phyloP scores from a whole-genome alignment of 2,797 vertebrate genomes.

The Silurus lanzhouensis region DNA sequence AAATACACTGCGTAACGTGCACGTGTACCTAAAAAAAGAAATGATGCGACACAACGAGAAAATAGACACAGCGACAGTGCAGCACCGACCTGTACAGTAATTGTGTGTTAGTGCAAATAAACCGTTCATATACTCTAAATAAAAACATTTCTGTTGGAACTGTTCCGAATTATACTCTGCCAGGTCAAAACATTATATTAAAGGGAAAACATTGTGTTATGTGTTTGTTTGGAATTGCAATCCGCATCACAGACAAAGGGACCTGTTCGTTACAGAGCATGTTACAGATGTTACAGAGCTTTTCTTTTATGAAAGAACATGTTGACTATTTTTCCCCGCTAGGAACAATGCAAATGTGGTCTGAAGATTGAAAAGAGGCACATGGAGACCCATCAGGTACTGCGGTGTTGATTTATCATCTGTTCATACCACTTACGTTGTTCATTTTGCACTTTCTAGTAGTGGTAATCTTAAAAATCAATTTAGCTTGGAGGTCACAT shows the following conservation, averaged over 20 bases:
- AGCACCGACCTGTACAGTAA: too few relatives aligned
- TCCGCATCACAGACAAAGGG: not conserved
- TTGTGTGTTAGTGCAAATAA: too few relatives aligned
- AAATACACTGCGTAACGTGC: too few relatives aligned
- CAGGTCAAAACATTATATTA: not conserved
- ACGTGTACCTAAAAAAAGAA: too few relatives aligned
- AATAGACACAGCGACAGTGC: too few relatives aligned
- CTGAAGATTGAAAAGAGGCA: conserved; percentile 85
- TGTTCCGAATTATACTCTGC: not conserved
- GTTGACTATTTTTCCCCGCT: not conserved
- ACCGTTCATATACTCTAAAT: too few relatives aligned
- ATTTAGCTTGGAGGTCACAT: not conserved
- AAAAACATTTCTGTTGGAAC: not conserved
- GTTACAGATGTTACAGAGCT: not conserved
- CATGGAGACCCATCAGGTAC: conserved; percentile 86
- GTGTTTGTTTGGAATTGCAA: not conserved
- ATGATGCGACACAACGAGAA: too few relatives aligned
- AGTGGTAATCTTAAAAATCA: not conserved
- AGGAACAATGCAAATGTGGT: conserved; percentile 93
- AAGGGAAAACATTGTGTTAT: too few relatives aligned
- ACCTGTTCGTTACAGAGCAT: not conserved
- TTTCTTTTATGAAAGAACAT: not conserved
- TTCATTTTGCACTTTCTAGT: not conserved
- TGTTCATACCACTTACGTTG: not conserved
- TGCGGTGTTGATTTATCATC: not conserved